Conservation (phyloP, 2,113 vertebrate species). For the Euleptes europaea region DNA sequence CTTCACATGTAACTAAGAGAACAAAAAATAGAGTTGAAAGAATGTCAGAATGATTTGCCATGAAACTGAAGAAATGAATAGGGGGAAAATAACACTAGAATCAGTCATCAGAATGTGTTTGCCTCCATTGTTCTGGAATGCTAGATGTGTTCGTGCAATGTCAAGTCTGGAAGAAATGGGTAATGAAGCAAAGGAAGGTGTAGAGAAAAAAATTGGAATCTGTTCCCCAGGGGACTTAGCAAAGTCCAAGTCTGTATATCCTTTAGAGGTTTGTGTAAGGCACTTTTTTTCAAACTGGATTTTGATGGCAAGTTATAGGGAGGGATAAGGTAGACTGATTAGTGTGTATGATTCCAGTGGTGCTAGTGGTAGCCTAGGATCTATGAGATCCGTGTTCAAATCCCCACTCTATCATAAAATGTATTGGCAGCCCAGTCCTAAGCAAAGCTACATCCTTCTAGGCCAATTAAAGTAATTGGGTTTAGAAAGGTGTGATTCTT, state of each 20-base stretch:
- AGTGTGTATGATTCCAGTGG: neutral
- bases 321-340: neutral
- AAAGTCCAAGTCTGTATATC: neutral
- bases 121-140: neutral
- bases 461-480: too few species aligned
- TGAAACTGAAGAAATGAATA: neutral
- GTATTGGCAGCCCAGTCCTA: too few species aligned
- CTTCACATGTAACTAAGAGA: neutral
- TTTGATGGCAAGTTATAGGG: neutral
- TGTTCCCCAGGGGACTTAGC: neutral
- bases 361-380: neutral
- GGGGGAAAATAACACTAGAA: neutral
- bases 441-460: too few species aligned
- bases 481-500: too few species aligned
- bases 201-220: neutral
- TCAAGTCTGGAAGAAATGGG: neutral
- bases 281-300: neutral
- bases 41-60: neutral
- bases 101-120: neutral
- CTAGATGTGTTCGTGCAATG: neutral
- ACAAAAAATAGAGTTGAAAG: neutral
- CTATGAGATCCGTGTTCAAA: too few species aligned
- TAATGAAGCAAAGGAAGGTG: neutral
- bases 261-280: neutral
- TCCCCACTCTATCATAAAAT: too few species aligned